Evolutionary conservation across 2,888 invertebrate species (phyloP), one percentile per base, ranked within the genome.

Genomic region (Loripinus fragilis): DNA sequence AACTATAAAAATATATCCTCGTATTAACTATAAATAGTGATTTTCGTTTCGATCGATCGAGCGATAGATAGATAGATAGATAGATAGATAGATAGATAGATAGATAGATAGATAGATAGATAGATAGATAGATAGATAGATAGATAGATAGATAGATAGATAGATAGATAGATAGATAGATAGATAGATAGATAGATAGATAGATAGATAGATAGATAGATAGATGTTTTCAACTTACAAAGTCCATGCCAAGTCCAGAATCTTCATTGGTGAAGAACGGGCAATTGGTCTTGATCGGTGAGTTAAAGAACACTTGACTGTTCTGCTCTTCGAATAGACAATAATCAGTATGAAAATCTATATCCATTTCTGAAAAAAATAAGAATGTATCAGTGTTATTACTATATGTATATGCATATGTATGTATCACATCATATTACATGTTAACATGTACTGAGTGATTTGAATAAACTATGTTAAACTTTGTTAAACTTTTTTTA

Each of bases 101-200:
- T 48, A n/a, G 48, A 48, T n/a, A 20, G 48, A 15, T 20, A 20
- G 48, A n/a, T 48, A 48, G 48, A 15, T 48, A 48, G 48, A n/a
- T 48, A 48, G 48, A n/a, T n/a, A 48, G 48, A n/a, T 48, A 48
- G 48, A n/a, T 48, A 48, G 20, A n/a, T 48, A 48, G 48, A n/a
- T 48, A 48, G 48, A n/a, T 15, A 48, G 38, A 38, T 38, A 38
- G 38, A 38, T 38, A 38, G 38, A 38, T 38, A 12, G 38, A 38
- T 38, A 12, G 38, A 38, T 38, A 12, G 38, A 38, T 38, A 12
- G 5, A 38, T 38, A 12, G 38, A 38, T 38, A 12, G 38, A 38
- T 38, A 12, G 38, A 38, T 38, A 12, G 38, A 38, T 38, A 12
- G 17, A n/a, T 48, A 48, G 48, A 48, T 48, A 48, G 48, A n/a